phyloP scores from a whole-genome alignment of 2,113 vertebrate genomes.

The Nannobrachium achirus region DNA sequence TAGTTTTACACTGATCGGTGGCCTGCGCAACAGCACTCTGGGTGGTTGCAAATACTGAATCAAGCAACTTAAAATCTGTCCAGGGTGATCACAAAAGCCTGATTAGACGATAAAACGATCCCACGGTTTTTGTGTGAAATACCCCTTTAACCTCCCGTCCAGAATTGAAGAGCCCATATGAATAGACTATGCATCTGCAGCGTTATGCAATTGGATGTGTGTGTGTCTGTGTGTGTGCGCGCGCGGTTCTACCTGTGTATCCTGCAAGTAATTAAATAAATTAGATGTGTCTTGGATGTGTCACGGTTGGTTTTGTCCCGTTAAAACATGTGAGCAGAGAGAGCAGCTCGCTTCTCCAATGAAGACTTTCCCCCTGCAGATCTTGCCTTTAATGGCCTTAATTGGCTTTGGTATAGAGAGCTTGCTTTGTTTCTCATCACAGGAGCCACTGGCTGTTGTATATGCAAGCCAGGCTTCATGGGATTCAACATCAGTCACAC shows the following conservation, averaged over 20 bases:
- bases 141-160: too few relatives aligned
- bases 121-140: too few relatives aligned
- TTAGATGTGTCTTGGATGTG: constrained; percentile 60
- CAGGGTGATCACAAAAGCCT: too few relatives aligned
- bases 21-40: too few relatives aligned
- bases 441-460: too few relatives aligned
- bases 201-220: neutral
- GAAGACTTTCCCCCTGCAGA: constrained; percentile 51
- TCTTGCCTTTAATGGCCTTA: constrained; percentile 41
- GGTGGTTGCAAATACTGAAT: too few relatives aligned
- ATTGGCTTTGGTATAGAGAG: constrained; percentile 62
- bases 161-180: neutral
- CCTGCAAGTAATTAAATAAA: constrained; percentile 47
- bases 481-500: too few relatives aligned
- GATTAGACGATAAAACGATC: too few relatives aligned
- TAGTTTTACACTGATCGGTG: too few relatives aligned
- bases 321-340: constrained; percentile 61
- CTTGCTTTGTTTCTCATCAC: constrained; percentile 51
- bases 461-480: constrained; percentile 2
- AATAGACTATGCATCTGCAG: constrained; percentile 4
- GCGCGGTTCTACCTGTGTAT: constrained; percentile 27
- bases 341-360: constrained; percentile 45
- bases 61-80: too few relatives aligned
- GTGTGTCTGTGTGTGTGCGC: neutral
- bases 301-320: constrained; percentile 52